These are phyloP conservation scores for Orchestes rusci DNA, from an alignment of 2,888 invertebrate species.

Conservation along the genomic window DNA sequence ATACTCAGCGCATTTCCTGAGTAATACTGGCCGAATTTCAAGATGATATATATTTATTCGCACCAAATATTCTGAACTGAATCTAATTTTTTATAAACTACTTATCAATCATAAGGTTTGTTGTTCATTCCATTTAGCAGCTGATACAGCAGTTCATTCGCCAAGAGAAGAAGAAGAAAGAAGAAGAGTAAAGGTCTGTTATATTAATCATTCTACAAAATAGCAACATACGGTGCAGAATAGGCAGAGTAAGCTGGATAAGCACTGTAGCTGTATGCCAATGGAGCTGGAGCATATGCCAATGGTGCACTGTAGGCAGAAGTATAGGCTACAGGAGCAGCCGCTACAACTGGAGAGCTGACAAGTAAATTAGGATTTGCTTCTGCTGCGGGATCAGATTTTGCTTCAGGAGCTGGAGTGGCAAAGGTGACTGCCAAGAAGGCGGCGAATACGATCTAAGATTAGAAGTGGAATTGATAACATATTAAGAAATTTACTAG, in stretches of 20 bases:
- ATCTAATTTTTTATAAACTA: too few species aligned
- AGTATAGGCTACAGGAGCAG: slow-evolving; percentile 11
- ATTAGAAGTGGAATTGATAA: not conserved
- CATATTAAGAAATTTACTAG: not conserved
- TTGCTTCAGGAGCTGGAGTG: slow-evolving; percentile 2
- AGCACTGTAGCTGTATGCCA: slow-evolving; percentile 2
- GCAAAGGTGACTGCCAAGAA: slow-evolving; percentile 5
- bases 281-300: slow-evolving; percentile 4
- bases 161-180: too few species aligned
- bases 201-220: slow-evolving; percentile 5
- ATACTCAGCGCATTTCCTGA: too few species aligned
- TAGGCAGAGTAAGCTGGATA: slow-evolving; percentile 12
- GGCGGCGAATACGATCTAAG: not conserved
- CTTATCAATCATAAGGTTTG: too few species aligned
- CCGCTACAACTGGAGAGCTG: slow-evolving; percentile 2
- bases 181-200: too few species aligned
- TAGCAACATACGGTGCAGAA: slow-evolving; percentile 7
- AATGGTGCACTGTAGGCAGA: not conserved
- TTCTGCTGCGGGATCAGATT: slow-evolving; percentile 6
- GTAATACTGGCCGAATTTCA: too few species aligned
- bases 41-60: too few species aligned
- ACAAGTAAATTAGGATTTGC: slow-evolving; percentile 6
- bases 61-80: too few species aligned
- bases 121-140: too few species aligned
- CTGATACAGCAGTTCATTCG: too few species aligned